phyloP scores from a whole-genome alignment of 2,888 invertebrate genomes.

The Dasypolia templi region DNA sequence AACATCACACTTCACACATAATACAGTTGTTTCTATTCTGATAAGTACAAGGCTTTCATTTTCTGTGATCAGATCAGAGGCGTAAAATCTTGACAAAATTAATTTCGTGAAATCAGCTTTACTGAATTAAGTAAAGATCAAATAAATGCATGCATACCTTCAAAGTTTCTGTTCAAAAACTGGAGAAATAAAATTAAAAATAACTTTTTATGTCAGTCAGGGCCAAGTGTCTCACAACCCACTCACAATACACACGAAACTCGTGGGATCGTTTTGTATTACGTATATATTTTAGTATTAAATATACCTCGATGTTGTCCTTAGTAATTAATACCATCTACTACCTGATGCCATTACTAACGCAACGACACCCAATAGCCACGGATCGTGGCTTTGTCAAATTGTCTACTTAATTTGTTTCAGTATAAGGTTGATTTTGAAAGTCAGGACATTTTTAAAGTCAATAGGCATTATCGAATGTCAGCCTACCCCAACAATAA shows the following conservation, averaged over 20 bases:
- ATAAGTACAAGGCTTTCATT: not conserved
- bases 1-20: not conserved
- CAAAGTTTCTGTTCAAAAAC: slow-evolving; percentile 17
- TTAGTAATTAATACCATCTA: slow-evolving; percentile 25
- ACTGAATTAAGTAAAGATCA: slow-evolving; percentile 22
- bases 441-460: slow-evolving; percentile 7
- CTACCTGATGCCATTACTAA: slow-evolving; percentile 14
- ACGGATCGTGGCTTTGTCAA: slow-evolving; percentile 8
- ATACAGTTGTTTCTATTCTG: not conserved
- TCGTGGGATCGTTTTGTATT: slow-evolving; percentile 20
- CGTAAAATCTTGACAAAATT: not conserved
- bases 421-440: not conserved
- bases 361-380: not conserved
- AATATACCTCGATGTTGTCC: slow-evolving; percentile 11
- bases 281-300: not conserved
- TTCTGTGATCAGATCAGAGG: too few relatives aligned
- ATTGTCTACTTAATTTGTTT: not conserved
- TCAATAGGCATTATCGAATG: not conserved
- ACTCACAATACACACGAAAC: slow-evolving; percentile 33
- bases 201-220: slow-evolving; percentile 62
- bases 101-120: not conserved
- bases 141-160: slow-evolving; percentile 12
- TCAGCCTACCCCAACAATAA: not conserved
- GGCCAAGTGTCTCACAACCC: slow-evolving; percentile 49
- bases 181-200: slow-evolving; percentile 46